phyloP scores from a whole-genome alignment of 2,797 vertebrate species.

The Sus cebifrons region DNA sequence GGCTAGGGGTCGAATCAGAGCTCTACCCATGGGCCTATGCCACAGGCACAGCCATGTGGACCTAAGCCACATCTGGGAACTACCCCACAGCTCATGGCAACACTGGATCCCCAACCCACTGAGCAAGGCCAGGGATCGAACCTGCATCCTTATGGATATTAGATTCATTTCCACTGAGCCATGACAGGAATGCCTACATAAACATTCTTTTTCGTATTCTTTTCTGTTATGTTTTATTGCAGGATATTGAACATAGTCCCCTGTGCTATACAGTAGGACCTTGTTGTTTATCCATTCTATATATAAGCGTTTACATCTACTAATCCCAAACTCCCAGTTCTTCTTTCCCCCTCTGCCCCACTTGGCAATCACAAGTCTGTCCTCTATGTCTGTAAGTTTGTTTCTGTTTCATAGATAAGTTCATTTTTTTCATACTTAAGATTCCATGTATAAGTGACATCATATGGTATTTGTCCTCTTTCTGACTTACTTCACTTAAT shows the following conservation, averaged over 20 bases:
- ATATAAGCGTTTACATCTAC: background rate
- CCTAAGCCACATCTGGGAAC: no score
- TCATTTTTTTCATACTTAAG: background rate
- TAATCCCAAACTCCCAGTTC: background rate
- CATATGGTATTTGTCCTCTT: background rate
- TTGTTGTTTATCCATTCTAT: background rate
- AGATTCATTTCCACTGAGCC: no score
- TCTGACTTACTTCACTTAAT: background rate
- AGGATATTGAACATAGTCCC: background rate
- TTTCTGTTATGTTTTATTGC: background rate
- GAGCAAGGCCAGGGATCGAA: no score
- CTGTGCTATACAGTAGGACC: background rate
- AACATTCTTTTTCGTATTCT: background rate
- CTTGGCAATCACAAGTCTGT: background rate
- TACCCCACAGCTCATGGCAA: no score
- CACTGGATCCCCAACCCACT: no score
- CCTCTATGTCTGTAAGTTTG: background rate
- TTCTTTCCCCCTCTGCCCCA: background rate
- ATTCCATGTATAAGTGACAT: background rate
- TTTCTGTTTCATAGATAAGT: background rate
- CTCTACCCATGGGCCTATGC: no score
- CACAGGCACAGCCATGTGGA: no score
- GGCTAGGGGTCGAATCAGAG: no score
- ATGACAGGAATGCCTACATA: no score
- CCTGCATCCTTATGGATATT: no score